phyloP scores from a whole-genome alignment of 30 jellyfish, hydroid and myxozoan genomes.

The Turritopsis rubra region DNA sequence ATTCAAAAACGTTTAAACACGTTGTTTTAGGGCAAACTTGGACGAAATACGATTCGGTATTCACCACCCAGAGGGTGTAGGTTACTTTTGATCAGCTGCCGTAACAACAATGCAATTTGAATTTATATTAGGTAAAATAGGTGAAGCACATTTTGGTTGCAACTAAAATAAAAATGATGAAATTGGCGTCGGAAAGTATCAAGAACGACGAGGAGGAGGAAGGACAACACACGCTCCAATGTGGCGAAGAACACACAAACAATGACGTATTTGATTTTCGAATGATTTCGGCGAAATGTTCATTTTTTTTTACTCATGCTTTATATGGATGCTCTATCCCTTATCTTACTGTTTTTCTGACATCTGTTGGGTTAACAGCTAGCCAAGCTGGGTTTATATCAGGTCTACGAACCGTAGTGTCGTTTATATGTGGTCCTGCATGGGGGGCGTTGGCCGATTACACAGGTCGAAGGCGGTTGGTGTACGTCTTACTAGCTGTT shows the following conservation, averaged over 20 bases:
- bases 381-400: slow-evolving; percentile 6
- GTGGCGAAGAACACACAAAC: not conserved
- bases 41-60: not conserved
- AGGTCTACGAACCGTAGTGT: not conserved
- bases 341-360: not conserved
- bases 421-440: not conserved
- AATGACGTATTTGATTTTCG: not conserved
- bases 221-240: not conserved
- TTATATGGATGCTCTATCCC: slow-evolving; percentile 7
- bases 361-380: not conserved
- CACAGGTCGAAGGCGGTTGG: not conserved
- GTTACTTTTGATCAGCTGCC: too few species aligned
- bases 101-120: too few species aligned
- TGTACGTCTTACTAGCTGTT: not conserved
- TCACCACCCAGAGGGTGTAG: not conserved
- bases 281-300: not conserved
- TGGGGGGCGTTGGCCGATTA: slow-evolving; percentile 11
- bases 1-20: too few species aligned
- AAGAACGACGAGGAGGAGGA: not conserved
- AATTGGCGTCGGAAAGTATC: too few species aligned
- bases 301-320: not conserved
- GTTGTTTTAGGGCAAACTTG: too few species aligned
- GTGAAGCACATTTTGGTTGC: too few species aligned
- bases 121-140: not conserved
- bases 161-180: not conserved